phyloP scores from a whole-genome alignment of 2,888 invertebrate species.

The Orchesellides sinensis region DNA sequence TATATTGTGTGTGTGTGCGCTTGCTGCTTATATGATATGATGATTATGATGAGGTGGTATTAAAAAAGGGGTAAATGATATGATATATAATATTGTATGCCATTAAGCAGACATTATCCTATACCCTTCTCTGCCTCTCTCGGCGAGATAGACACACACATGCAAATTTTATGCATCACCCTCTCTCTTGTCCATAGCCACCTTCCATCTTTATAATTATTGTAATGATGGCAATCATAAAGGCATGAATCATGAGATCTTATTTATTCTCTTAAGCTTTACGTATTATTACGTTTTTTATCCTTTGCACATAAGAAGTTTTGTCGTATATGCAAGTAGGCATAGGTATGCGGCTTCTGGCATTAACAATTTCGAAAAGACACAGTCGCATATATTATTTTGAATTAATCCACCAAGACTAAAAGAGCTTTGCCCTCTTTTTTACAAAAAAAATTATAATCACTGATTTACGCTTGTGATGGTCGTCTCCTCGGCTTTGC shows the following conservation, averaged over 20 bases:
- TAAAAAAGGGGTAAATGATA: not conserved
- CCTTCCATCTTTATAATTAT: constrained; percentile 31
- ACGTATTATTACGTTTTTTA: not conserved
- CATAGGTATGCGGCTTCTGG: no score
- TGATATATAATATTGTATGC: not conserved
- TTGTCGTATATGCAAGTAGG: no score
- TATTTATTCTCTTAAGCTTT: constrained; percentile 38
- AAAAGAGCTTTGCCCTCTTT: constrained; percentile 49
- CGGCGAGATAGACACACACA: no score
- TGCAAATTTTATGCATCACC: constrained; percentile 66
- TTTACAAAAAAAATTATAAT: constrained; percentile 18
- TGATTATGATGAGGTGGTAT: not conserved
- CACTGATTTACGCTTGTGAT: not conserved
- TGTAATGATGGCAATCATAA: constrained; percentile 32
- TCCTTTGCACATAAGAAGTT: no score
- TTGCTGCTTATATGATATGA: not conserved
- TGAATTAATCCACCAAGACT: constrained; percentile 16
- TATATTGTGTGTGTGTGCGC: not conserved
- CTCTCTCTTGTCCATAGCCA: constrained; percentile 28
- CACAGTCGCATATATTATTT: no score
- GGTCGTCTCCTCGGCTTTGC: not conserved
- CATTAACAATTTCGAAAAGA: no score
- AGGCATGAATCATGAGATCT: constrained; percentile 48
- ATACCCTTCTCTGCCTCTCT: no score
- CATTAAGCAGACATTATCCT: no score